Percentiles rank a stretch among this genome's conserved stretches.
Evolutionary conservation across 2,113 vertebrate genomes (phyloP).

Genomic region (Neodon shergylaensis): DNA sequence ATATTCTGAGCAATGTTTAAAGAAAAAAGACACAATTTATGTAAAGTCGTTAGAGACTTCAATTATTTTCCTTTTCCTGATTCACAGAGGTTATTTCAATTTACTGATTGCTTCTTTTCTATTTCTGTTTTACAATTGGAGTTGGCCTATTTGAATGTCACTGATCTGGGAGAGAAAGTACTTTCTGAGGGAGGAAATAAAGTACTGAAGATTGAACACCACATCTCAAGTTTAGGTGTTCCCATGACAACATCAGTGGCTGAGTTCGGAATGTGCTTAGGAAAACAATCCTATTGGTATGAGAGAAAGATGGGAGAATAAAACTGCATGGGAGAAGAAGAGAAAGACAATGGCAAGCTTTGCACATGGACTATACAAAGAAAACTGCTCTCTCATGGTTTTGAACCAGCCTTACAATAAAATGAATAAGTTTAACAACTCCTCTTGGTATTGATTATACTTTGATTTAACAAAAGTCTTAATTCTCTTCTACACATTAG

Average conservation of each 20-base stretch:
- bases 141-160: constrained; percentile 46
- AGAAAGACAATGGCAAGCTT: not conserved
- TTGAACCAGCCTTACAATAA: not conserved
- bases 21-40: not conserved
- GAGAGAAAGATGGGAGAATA: not conserved
- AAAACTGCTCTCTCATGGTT: not conserved
- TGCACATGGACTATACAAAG: not conserved
- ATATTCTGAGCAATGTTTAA: not conserved
- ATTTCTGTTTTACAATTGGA: constrained; percentile 51
- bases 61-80: constrained; percentile 53
- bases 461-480: not conserved
- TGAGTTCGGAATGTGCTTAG: not conserved
- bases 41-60: constrained; percentile 29
- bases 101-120: constrained; percentile 38
- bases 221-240: constrained; percentile 41
- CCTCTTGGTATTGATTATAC: not conserved
- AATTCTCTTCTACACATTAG: not conserved
- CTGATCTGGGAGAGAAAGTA: not conserved
- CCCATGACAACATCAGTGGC: constrained; percentile 21
- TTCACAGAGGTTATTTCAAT: constrained; percentile 17
- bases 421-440: not conserved
- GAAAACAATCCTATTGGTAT: constrained; percentile 6
- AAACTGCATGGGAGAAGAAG: not conserved
- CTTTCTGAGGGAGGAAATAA: constrained; percentile 59
- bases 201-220: constrained; percentile 15